These are phyloP conservation scores for Potamilus streckersoni DNA, from an alignment of 1,140 invertebrate species.

Conservation along the genomic window DNA sequence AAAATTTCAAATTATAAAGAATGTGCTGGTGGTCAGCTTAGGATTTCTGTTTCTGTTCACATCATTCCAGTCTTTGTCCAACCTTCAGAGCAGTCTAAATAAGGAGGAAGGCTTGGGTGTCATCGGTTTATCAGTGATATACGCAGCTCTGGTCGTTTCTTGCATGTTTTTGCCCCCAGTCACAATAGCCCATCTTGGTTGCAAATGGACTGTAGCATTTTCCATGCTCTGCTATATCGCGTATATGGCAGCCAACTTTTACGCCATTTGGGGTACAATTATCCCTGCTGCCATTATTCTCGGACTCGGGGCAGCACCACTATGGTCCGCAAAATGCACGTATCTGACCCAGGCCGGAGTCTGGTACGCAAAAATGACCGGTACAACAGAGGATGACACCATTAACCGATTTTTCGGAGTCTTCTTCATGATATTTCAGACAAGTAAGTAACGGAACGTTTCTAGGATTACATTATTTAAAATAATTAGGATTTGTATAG, in stretches of 20 bases:
- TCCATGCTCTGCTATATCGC: conserved; percentile 93
- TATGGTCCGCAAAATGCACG: conserved; percentile 97
- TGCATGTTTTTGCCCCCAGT: conserved; percentile 91
- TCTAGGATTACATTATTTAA: too few relatives aligned
- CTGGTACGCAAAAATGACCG: conserved; percentile 72
- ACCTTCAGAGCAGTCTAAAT: conserved; percentile 62
- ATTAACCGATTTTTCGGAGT: conserved; percentile 97
- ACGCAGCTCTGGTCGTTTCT: conserved; percentile 88
- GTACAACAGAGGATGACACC: conserved; percentile 84
- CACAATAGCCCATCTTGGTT: conserved; percentile 78
- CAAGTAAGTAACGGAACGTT: conserved; percentile 70
- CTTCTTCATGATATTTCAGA: conserved; percentile 98
- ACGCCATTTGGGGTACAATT: conserved; percentile 80
- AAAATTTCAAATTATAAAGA: conserved; percentile 53
- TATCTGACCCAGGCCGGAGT: conserved; percentile 94
- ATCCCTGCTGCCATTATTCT: conserved; percentile 91
- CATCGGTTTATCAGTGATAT: conserved; percentile 79
- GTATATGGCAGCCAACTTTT: conserved; percentile 94
- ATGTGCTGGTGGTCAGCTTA: conserved; percentile 56
- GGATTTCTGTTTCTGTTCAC: conserved; percentile 63
- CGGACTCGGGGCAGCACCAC: conserved; percentile 91
- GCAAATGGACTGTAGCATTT: conserved; percentile 93
- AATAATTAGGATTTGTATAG: not conserved
- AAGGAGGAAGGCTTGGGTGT: conserved; percentile 58
- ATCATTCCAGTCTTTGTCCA: conserved; percentile 58